Percentiles rank a stretch among this genome's conserved stretches.
phyloP scores from a whole-genome alignment of 2,113 vertebrate genomes.

The Hippoglossus stenolepis region DNA sequence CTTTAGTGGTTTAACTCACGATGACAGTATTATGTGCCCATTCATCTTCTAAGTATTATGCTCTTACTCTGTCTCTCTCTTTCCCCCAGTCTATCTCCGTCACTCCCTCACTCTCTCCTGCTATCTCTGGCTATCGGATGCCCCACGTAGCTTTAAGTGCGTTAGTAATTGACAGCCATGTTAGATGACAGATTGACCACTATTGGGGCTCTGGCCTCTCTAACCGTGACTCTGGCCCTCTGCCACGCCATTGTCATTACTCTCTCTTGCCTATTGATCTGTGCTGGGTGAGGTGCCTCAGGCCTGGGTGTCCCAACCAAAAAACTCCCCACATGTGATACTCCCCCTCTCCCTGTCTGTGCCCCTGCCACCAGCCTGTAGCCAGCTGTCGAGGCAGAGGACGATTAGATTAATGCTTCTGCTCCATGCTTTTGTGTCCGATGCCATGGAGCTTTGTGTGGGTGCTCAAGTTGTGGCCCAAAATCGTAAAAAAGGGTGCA shows the following conservation, averaged over 20 bases:
- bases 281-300: constrained; percentile 57
- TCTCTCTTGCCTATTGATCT: constrained; percentile 81
- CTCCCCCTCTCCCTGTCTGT: constrained; percentile 51
- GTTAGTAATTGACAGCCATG: constrained; percentile 73
- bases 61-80: constrained; percentile 52
- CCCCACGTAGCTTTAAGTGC: constrained; percentile 66
- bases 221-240: constrained; percentile 70
- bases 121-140: constrained; percentile 59
- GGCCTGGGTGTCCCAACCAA: constrained; percentile 70
- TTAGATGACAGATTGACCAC: constrained; percentile 78
- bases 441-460: constrained; percentile 58
- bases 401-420: constrained; percentile 80
- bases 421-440: constrained; percentile 53
- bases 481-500: constrained; percentile 12
- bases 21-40: constrained; percentile 79
- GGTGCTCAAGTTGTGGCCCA: constrained; percentile 42
- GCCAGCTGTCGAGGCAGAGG: constrained; percentile 81
- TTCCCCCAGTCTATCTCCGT: constrained; percentile 34
- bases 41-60: constrained; percentile 74
- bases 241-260: constrained; percentile 67
- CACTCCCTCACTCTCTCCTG: constrained; percentile 43
- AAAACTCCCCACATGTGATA: constrained; percentile 71
- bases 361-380: constrained; percentile 75
- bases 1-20: constrained; percentile 70
- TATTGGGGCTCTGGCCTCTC: constrained; percentile 62